Evolutionary conservation across 2,797 vertebrate species (phyloP).

Genomic region (Pteronotus mesoamericanus): DNA sequence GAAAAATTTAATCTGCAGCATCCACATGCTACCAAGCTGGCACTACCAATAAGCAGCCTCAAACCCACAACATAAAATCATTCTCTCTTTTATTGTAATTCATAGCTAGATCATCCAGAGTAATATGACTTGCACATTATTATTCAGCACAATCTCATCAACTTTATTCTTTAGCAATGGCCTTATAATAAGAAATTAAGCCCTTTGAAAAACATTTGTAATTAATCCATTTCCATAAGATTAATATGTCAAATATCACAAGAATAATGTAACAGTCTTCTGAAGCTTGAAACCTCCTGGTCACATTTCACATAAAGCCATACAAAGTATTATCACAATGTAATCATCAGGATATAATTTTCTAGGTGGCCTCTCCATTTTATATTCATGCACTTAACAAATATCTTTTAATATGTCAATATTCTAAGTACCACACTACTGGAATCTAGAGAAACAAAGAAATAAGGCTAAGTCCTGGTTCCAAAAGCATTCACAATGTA

Average conservation of each 20-base stretch:
- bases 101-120: background rate
- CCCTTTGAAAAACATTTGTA: conserved; percentile 79
- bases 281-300: conserved; percentile 53
- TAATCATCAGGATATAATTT: conserved; percentile 37
- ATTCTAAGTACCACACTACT: background rate
- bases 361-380: background rate
- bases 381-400: conserved; percentile 6
- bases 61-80: conserved; percentile 17
- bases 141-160: conserved; percentile 67
- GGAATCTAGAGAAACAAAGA: background rate
- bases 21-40: background rate
- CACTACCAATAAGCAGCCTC: background rate
- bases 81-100: background rate
- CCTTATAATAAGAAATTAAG: conserved; percentile 74
- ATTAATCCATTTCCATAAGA: conserved; percentile 81
- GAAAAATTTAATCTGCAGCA: background rate
- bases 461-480: background rate
- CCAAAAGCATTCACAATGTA: background rate
- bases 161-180: conserved; percentile 76
- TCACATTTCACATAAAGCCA: conserved; percentile 50
- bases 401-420: conserved; percentile 28
- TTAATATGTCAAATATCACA: conserved; percentile 79
- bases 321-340: conserved; percentile 40
- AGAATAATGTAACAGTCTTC: conserved; percentile 65
- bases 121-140: conserved; percentile 37